Conservation (phyloP, 2,797 vertebrate genomes). For the Coreius guichenoti region DNA sequence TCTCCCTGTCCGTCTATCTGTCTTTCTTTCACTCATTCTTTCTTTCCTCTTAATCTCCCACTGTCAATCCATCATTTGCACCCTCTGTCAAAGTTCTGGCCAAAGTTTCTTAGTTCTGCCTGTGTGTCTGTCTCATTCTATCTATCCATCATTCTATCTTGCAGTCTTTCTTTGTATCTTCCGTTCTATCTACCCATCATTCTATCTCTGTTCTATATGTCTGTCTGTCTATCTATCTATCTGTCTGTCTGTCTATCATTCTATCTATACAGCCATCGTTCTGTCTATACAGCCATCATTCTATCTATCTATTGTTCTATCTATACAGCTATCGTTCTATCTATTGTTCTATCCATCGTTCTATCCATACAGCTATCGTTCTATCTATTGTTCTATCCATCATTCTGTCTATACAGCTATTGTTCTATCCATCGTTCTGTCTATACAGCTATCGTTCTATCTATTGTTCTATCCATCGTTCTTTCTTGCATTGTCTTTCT, state of each 20-base stretch:
- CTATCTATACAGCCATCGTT: neutral
- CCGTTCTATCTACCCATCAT: fast-evolving
- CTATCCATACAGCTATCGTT: neutral
- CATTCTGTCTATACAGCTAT: neutral
- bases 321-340: too few species aligned
- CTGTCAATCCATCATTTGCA: slow-evolving; percentile 59
- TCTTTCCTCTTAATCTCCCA: slow-evolving; percentile 57
- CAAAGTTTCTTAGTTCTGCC: slow-evolving; percentile 32
- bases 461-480: neutral
- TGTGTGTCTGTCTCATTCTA: slow-evolving; percentile 30
- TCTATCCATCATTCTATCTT: neutral
- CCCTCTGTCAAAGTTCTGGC: slow-evolving; percentile 58
- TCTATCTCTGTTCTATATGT: neutral
- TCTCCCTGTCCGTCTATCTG: slow-evolving; percentile 51
- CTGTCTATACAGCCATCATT: neutral
- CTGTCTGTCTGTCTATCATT: neutral
- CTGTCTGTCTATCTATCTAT: neutral
- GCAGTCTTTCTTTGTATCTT: neutral
- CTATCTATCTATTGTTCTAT: neutral
- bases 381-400: neutral
- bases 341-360: too few species aligned
- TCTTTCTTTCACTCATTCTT: slow-evolving; percentile 54
- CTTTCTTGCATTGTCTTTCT: neutral
- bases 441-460: neutral
- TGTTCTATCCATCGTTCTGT: neutral